Percentiles rank a stretch among this genome's conserved stretches.
Evolutionary conservation across 1,140 invertebrate genomes (phyloP).

Genomic region (Papilio glaucus): DNA sequence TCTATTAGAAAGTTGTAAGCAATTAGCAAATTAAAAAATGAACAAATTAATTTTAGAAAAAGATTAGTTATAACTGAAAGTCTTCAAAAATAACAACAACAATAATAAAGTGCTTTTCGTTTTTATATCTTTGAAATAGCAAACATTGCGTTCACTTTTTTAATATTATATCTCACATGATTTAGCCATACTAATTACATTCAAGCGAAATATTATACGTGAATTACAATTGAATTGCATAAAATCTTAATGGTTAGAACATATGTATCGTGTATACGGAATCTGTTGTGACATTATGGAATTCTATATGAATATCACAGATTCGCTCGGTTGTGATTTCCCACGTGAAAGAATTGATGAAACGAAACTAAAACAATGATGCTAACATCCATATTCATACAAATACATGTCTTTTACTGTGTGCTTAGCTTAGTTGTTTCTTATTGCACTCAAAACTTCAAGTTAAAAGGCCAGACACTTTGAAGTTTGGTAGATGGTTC

Average conservation of each 20-base stretch:
- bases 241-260: not conserved
- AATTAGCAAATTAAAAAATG: no score
- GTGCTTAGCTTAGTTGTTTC: not conserved
- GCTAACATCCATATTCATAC: not conserved
- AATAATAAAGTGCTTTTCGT: no score
- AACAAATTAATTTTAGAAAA: no score
- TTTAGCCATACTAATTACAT: no score
- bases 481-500: conserved; percentile 65
- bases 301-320: not conserved
- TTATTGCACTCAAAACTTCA: conserved; percentile 40
- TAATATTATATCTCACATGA: no score
- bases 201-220: not conserved
- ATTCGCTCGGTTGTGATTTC: not conserved
- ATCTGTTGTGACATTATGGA: not conserved
- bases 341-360: conserved; percentile 1
- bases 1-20: no score
- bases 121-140: no score
- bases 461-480: conserved; percentile 56
- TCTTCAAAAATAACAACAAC: no score
- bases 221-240: not conserved
- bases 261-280: no score
- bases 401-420: not conserved
- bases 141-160: no score
- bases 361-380: conserved; percentile 13
- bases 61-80: no score